These are phyloP conservation scores for Cheiracanthium punctorium DNA, from an alignment of 2,888 invertebrate species.

Conservation along the genomic window DNA sequence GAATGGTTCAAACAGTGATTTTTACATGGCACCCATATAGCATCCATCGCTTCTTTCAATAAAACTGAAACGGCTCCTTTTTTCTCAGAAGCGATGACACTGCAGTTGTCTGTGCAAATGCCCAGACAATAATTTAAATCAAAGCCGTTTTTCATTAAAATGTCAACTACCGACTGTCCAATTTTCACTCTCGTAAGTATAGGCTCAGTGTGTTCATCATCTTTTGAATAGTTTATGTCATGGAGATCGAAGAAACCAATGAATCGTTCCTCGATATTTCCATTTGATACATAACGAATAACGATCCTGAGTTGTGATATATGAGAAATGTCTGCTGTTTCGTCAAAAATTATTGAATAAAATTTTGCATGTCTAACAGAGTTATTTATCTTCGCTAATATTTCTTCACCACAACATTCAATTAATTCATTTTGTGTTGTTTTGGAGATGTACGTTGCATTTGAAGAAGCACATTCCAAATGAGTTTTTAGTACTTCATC, in stretches of 20 bases:
- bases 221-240: neutral
- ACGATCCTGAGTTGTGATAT: neutral
- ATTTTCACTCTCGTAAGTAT: neutral
- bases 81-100: slow-evolving; percentile 5
- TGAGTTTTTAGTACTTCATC: neutral
- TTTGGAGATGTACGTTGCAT: slow-evolving; percentile 3
- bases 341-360: too few species aligned
- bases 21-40: neutral
- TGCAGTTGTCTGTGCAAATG: neutral
- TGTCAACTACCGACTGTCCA: neutral
- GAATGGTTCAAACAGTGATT: neutral
- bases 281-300: neutral
- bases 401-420: slow-evolving; percentile 29
- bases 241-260: slow-evolving; percentile 15
- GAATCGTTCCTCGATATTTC: neutral
- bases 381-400: neutral
- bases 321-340: slow-evolving; percentile 13
- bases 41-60: neutral
- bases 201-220: neutral
- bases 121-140: slow-evolving; percentile 1
- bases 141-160: neutral
- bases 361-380: neutral
- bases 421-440: slow-evolving; percentile 7
- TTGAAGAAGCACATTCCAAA: neutral
- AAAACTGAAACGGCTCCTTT: neutral